Conservation (phyloP, 2,797 vertebrate species). For the Clarias pachynema region DNA sequence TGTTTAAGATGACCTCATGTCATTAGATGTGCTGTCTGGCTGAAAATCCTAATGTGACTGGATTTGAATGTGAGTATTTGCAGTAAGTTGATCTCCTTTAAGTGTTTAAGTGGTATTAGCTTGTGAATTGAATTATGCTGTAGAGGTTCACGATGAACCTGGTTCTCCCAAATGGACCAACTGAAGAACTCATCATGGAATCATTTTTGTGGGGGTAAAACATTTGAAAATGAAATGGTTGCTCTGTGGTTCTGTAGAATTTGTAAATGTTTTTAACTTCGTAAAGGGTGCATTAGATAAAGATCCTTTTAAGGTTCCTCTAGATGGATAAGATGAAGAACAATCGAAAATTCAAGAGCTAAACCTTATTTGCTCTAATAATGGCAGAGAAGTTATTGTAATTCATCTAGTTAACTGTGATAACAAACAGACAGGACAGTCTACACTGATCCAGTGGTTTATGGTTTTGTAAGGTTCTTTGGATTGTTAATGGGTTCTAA, state of each 20-base stretch:
- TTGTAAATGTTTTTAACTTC: background rate
- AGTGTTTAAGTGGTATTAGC: background rate
- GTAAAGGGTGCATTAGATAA: background rate
- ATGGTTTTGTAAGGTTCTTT: background rate
- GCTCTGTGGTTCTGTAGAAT: background rate
- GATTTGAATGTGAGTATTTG: too few relatives aligned
- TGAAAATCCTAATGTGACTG: too few relatives aligned
- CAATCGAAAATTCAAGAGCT: background rate
- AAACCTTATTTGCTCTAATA: background rate
- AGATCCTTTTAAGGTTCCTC: background rate
- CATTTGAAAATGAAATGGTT: background rate
- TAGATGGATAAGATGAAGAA: background rate
- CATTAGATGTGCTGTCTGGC: too few relatives aligned
- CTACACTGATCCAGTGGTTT: background rate
- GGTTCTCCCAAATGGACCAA: background rate
- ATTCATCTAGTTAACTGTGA: background rate
- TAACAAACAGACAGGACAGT: background rate
- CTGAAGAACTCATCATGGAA: background rate
- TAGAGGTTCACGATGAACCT: background rate
- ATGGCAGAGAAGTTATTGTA: background rate
- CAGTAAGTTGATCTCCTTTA: too few relatives aligned
- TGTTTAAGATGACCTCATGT: too few relatives aligned
- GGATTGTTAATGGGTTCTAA: background rate
- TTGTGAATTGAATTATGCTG: background rate
- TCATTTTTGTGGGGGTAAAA: background rate